Base-by-base conservation (phyloP, 2,113 vertebrate genomes). In the Cephalopterus ornatus region DNA sequence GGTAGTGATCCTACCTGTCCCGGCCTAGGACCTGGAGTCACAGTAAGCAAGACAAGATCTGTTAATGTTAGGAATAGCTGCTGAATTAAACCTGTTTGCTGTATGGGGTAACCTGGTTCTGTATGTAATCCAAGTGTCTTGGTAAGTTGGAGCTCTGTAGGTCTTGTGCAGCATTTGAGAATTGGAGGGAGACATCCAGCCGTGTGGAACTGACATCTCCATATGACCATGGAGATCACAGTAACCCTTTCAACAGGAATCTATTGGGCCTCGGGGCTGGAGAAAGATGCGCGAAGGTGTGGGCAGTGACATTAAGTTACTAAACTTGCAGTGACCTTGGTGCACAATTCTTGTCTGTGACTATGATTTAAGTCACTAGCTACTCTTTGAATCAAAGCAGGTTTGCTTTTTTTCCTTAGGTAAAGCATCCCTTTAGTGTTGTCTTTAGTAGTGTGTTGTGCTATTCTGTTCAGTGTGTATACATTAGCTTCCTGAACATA, bases 21-120 rank as follows among this genome's bases (percentile, higher is more conserved):
- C 17, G 97, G 98, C 39, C 97, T 99, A 70, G 99, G 99, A 17
- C 99, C 99, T 3, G 99, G 99, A 65, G 99, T 99, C 28, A 99
- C 99, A 42, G 99, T 99, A 98, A 95, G 98, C 90, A 92, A 32
- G 33, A 37, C 46, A 46, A 56, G 7, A 75, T 39, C 44, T 72
- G 15, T 61, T 76, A 32, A 44, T 62, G 14, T 27, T 55, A 68
- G 62, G 67, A 67, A 50, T 12, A 83, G 44, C 42, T 83, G 19
- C 39, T 74, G 41, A 83, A 33, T 83, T 70, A 66, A 89, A 71
- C 27, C 49, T 74, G 4, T 52, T 53, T 85, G 42, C 35, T 72
- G 6, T 46, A 28, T 71, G 63, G 28, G 30, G 66, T 65, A 23
- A 55, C 32, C 9, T 72, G 67, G 58, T 33, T 85, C 78, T 75